A percentile compares a stretch with the other conserved stretches of the same genome.
These are phyloP conservation scores for Apostichopus parvimensis DNA, from an alignment of 35 echinoderm and acorn worm genomes.

Conservation along the genomic window DNA sequence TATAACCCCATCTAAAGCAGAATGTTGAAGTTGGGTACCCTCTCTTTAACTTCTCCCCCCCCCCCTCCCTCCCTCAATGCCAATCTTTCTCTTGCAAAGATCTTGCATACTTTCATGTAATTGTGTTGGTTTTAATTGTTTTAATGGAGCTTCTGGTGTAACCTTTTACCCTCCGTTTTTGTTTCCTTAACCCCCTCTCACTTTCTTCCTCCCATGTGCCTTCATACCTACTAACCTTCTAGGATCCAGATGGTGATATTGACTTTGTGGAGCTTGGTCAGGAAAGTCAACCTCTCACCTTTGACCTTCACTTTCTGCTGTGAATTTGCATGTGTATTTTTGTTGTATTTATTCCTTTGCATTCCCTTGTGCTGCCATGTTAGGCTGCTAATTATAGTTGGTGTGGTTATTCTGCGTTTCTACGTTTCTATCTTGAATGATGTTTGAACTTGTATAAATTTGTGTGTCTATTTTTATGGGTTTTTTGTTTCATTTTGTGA, in stretches of 20 bases:
- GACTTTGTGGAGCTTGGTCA: conserved; percentile 14
- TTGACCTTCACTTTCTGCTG: conserved; percentile 19
- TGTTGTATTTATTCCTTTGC: too few relatives aligned
- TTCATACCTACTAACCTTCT: conserved; percentile 7
- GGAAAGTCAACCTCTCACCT: conserved; percentile 21
- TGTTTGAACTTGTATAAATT: too few relatives aligned
- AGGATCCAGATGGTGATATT: conserved; percentile 30
- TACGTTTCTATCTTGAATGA: too few relatives aligned
- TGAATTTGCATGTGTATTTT: neutral
- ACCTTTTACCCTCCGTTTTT: neutral
- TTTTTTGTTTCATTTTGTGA: too few relatives aligned
- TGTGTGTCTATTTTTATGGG: too few relatives aligned
- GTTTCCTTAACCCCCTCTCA: neutral
- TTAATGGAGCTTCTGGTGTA: neutral
- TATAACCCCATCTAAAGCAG: too few relatives aligned
- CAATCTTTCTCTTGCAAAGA: neutral
- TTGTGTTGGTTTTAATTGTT: neutral
- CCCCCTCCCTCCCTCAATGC: neutral
- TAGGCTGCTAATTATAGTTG: too few relatives aligned
- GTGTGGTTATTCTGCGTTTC: too few relatives aligned
- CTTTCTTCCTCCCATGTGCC: neutral
- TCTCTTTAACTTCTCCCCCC: neutral
- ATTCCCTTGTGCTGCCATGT: too few relatives aligned
- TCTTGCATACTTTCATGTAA: too few relatives aligned
- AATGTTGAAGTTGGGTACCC: neutral